These are phyloP conservation scores for Pterophyllum scalare DNA, from an alignment of 2,113 vertebrate genomes.

Conservation along the genomic window DNA sequence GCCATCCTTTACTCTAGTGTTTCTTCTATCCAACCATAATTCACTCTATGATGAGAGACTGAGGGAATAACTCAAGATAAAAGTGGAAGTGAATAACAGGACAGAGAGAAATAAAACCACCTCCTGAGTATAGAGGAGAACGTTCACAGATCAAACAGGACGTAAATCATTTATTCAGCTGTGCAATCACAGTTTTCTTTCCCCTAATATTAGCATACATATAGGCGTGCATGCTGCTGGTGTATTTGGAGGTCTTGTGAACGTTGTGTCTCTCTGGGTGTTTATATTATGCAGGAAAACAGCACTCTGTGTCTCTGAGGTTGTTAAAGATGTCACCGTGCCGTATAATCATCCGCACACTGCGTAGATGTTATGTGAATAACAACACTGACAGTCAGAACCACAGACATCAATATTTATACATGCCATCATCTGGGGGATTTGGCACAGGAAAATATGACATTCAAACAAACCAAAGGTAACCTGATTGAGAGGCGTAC, in stretches of 20 bases:
- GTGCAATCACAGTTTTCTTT: neutral
- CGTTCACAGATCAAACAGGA: neutral
- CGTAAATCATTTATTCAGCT: neutral
- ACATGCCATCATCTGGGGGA: neutral
- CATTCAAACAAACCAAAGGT: neutral
- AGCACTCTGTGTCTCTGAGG: neutral
- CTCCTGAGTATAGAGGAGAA: neutral
- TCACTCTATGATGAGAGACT: neutral
- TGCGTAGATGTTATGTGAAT: neutral
- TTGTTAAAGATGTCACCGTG: slow-evolving; percentile 1
- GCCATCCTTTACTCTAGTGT: too few relatives aligned
- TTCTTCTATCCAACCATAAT: neutral
- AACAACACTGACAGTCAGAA: neutral
- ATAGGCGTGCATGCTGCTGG: neutral
- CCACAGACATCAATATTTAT: slow-evolving; percentile 21
- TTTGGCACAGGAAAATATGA: neutral
- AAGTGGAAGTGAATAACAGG: neutral
- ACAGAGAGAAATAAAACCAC: neutral
- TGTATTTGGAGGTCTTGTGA: neutral
- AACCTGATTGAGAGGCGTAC: neutral
- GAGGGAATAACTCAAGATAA: neutral
- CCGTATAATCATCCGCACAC: slow-evolving; percentile 8
- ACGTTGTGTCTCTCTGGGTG: neutral
- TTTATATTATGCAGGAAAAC: neutral
- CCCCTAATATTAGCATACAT: neutral